phyloP scores from a whole-genome alignment of 2,888 invertebrate species.

The Sthenelais limicola region DNA sequence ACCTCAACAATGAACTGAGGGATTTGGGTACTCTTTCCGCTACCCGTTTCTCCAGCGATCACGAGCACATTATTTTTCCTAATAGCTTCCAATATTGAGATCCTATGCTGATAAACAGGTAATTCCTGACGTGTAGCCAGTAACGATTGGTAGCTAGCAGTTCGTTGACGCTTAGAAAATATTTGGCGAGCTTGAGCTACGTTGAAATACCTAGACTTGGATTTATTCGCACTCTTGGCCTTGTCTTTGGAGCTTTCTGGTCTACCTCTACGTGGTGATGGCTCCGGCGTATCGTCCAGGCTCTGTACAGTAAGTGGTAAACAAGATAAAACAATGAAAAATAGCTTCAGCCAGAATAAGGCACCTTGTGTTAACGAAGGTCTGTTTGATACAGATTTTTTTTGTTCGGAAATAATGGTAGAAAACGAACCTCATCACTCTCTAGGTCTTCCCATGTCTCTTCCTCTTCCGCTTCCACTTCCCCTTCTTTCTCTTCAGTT shows the following conservation, averaged over 20 bases:
- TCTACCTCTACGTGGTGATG: no score
- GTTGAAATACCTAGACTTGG: neutral
- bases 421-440: constrained; percentile 50
- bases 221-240: no score
- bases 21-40: constrained; percentile 71
- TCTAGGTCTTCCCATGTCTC: constrained; percentile 59
- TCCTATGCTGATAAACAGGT: constrained; percentile 63
- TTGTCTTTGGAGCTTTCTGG: neutral
- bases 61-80: constrained; percentile 60
- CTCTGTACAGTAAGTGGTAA: no score
- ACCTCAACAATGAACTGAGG: constrained; percentile 70
- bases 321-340: no score
- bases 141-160: constrained; percentile 53
- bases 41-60: constrained; percentile 70
- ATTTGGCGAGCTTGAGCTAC: neutral
- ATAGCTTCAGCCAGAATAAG: no score
- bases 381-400: no score
- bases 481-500: no score
- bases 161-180: constrained; percentile 30
- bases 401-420: no score
- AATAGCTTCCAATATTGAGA: constrained; percentile 56
- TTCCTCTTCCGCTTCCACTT: constrained; percentile 52
- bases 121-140: constrained; percentile 57
- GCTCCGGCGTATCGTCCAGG: no score
- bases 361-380: no score